phyloP scores from a whole-genome alignment of 2,113 vertebrate genomes.

The Microcebus lehilahytsara region DNA sequence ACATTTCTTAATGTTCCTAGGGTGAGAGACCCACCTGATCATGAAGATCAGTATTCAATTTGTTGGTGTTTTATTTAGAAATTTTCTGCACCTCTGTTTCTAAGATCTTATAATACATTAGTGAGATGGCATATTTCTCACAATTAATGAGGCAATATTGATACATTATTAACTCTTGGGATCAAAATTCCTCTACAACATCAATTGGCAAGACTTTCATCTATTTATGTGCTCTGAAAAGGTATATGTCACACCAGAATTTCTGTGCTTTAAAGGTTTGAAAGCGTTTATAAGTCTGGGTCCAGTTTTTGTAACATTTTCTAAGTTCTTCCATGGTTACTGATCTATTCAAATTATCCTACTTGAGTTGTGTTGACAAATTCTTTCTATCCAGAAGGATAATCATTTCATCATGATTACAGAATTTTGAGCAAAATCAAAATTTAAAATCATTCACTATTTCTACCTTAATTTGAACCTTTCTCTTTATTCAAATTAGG shows the following conservation, averaged over 20 bases:
- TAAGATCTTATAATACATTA: background rate
- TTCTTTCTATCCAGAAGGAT: background rate
- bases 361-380: background rate
- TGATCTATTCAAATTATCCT: background rate
- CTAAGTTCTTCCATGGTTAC: background rate
- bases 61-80: background rate
- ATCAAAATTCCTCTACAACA: background rate
- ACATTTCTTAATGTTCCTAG: background rate
- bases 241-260: background rate
- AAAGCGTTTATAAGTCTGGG: background rate
- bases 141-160: background rate
- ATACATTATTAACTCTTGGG: background rate
- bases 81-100: background rate
- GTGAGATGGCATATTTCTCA: background rate
- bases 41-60: background rate
- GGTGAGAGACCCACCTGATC: background rate
- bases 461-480: background rate
- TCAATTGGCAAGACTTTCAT: background rate
- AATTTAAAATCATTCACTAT: background rate
- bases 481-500: background rate
- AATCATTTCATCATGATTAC: background rate
- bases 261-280: background rate
- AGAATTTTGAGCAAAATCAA: background rate
- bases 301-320: background rate
- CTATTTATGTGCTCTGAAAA: background rate